Conservation (phyloP, 2,113 vertebrate genomes). For the Engraulis encrasicolus region DNA sequence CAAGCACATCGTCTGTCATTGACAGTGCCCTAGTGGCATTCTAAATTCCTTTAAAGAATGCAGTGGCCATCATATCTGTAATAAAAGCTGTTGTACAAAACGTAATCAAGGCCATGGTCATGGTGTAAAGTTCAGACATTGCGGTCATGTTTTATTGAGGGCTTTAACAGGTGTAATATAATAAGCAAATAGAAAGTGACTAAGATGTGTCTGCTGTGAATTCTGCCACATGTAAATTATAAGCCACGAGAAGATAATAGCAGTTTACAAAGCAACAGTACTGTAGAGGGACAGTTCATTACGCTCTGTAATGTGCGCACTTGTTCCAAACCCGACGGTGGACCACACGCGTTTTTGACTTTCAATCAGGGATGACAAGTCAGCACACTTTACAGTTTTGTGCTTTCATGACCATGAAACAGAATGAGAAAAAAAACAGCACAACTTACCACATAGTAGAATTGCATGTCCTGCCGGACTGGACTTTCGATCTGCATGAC, state of each 20-base stretch:
- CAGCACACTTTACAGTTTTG: not conserved
- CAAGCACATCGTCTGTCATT: not conserved
- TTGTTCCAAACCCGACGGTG: not conserved
- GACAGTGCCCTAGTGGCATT: not conserved
- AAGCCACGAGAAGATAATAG: too few species aligned
- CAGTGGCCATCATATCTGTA: not conserved
- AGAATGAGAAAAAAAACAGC: not conserved
- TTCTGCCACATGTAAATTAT: not conserved
- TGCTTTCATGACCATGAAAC: not conserved
- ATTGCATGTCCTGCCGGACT: constrained; percentile 68
- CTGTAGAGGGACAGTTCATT: not conserved
- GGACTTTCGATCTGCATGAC: constrained; percentile 59
- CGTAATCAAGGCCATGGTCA: not conserved
- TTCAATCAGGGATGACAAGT: not conserved
- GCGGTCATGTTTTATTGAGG: not conserved
- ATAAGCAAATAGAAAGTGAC: not conserved
- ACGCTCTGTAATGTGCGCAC: not conserved
- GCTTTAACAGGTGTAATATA: not conserved
- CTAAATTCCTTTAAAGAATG: not conserved
- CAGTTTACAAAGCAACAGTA: too few species aligned
- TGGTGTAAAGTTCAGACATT: not conserved
- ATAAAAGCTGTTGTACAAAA: not conserved
- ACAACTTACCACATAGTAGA: constrained; percentile 73
- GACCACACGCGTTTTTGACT: not conserved
- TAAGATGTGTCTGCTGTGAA: not conserved